These are phyloP conservation scores for Neria commutata DNA, from an alignment of 2,888 invertebrate species.

Conservation along the genomic window DNA sequence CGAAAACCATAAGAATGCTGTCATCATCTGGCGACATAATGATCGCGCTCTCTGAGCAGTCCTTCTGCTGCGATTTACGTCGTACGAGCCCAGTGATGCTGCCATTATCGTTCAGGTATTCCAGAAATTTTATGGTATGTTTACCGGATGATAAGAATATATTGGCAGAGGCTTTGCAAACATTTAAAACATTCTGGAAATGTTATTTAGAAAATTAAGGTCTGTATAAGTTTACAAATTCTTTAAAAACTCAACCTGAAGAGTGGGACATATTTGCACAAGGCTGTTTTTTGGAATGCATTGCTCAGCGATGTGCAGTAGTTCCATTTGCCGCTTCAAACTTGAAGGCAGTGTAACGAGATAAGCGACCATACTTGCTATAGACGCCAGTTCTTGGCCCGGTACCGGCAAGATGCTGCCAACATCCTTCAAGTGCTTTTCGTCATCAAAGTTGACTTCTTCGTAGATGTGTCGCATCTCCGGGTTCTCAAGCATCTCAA, in stretches of 20 bases:
- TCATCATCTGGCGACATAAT: slow-evolving; percentile 63
- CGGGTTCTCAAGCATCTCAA: slow-evolving; percentile 68
- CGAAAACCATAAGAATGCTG: slow-evolving; percentile 65
- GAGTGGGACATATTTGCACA: slow-evolving; percentile 61
- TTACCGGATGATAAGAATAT: slow-evolving; percentile 64
- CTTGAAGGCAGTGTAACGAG: slow-evolving; percentile 63
- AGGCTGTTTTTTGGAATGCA: slow-evolving; percentile 55
- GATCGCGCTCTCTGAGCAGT: slow-evolving; percentile 42
- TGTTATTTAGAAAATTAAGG: neutral
- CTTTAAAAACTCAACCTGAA: slow-evolving; percentile 47
- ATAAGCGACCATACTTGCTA: slow-evolving; percentile 36
- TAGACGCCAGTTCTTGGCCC: neutral
- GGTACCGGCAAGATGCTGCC: slow-evolving; percentile 13
- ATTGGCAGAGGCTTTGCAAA: slow-evolving; percentile 61
- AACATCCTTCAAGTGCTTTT: slow-evolving; percentile 27
- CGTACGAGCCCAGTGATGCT: slow-evolving; percentile 54
- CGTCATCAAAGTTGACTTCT: slow-evolving; percentile 47
- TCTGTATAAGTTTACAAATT: neutral
- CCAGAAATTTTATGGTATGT: slow-evolving; percentile 64
- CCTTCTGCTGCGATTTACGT: neutral
- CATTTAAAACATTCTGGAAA: slow-evolving; percentile 54
- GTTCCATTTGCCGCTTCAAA: slow-evolving; percentile 62
- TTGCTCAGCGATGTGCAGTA: slow-evolving; percentile 61
- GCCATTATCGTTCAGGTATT: slow-evolving; percentile 65
- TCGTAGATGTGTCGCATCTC: slow-evolving; percentile 64